Evolutionary conservation across 2,797 vertebrate genomes (phyloP), one percentile per base, ranked within the genome.

Genomic region (Mastacembelus armatus): DNA sequence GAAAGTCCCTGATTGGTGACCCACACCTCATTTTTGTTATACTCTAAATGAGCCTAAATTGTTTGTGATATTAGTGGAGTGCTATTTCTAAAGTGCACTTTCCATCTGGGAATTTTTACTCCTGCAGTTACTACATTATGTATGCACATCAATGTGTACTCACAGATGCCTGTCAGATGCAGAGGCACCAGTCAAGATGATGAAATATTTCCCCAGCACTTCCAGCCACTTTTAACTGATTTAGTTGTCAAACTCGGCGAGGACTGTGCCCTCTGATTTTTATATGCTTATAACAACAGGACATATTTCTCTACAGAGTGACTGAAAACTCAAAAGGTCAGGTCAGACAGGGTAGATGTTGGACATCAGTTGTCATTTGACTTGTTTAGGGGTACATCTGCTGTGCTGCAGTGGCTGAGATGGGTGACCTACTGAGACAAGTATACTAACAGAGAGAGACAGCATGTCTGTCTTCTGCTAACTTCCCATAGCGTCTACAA

Each of bases 81-180:
- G 60, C 59, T 40, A 15, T 80, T 70, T 74, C 19, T 43, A 48
- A 74, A 83, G 67, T 68, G 71, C 55, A 68, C 73, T 79, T 80
- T 72, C 62, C 30, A 10, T 55, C 66, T 55, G 65, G 49, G 59
- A 42, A 65, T 45, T 65, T 16, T 61, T 38, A 61, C 72, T 80
- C 69, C 85, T 75, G 83, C 82, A 81, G 77, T 60, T 72, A 77
- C 74, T 80, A 75, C 67, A 91, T 87, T 86, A 89, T 87, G 74
- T 74, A 86, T 89, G 86, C 86, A 83, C 77, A 79, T 86, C 79
- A 81, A 69, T 86, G 80, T 90, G 81, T 84, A 82, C 81, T 72
- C 88, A 82, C 86, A 88, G 89, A 87, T 81, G 83, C 83, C 85
- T 91, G 88, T 91, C n/a, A n/a, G n/a, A n/a, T n/a, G n/a, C n/a